Evolutionary conservation across 2,888 invertebrate species (phyloP).

Genomic region (Folsomia candida): DNA sequence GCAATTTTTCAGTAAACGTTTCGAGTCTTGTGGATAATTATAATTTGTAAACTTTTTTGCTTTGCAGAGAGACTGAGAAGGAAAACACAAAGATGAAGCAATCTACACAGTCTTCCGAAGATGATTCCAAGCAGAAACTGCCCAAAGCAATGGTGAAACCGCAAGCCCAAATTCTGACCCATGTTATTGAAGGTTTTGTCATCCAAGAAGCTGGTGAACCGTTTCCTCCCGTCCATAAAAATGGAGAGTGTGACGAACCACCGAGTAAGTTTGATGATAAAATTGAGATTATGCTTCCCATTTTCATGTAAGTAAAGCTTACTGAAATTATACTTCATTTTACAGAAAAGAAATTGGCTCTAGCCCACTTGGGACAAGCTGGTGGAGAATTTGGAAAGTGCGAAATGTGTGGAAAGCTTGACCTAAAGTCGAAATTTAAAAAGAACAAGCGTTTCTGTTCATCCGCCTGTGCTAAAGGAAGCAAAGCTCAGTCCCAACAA

Average conservation of each 20-base stretch:
- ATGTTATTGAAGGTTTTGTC: constrained; percentile 94
- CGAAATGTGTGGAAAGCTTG: constrained; percentile 71
- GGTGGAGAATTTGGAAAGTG: constrained; percentile 63
- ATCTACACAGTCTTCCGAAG: constrained; percentile 2
- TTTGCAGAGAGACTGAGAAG: constrained; percentile 46
- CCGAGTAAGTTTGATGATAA: constrained; percentile 63
- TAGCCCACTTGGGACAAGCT: constrained; percentile 28
- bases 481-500: constrained; percentile 47
- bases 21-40: not conserved
- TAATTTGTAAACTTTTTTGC: too few relatives aligned
- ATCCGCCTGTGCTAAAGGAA: constrained; percentile 63
- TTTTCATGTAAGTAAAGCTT: constrained; percentile 5
- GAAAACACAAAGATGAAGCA: constrained; percentile 43
- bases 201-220: constrained; percentile 91
- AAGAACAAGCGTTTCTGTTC: constrained; percentile 76
- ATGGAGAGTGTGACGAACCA: constrained; percentile 71
- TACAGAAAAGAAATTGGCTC: constrained; percentile 60
- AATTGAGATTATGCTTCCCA: not conserved
- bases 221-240: constrained; percentile 70
- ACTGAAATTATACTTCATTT: constrained; percentile 26
- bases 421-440: constrained; percentile 66
- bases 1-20: not conserved
- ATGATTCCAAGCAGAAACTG: constrained; percentile 50
- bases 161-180: constrained; percentile 90
- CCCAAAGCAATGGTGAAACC: constrained; percentile 91